Percentiles rank a stretch among this genome's conserved stretches.
Conservation (phyloP, 2,113 vertebrate genomes). For the Mesembrinibis cayennensis region DNA sequence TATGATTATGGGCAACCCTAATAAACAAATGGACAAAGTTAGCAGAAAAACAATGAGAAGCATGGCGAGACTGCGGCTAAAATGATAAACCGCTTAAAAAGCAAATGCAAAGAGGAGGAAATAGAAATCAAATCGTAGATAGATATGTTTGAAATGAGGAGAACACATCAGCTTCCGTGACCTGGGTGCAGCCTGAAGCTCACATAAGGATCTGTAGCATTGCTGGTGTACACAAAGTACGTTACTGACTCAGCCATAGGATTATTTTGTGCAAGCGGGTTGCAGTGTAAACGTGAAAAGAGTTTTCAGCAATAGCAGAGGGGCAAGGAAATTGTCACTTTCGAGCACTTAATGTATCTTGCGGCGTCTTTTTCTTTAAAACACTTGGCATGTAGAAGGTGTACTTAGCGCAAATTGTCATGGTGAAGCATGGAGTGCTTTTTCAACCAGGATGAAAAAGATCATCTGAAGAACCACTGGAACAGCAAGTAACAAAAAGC, state of each 20-base stretch:
- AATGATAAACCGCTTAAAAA: slow-evolving; percentile 19
- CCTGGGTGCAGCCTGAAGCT: slow-evolving; percentile 11
- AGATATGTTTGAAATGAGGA: slow-evolving; percentile 41
- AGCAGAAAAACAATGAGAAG: slow-evolving; percentile 11
- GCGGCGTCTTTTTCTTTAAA: background rate
- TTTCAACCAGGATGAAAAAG: background rate
- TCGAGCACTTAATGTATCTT: background rate
- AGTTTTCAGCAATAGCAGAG: slow-evolving; percentile 8
- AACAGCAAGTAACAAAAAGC: background rate
- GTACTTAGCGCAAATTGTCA: background rate
- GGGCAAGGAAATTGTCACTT: background rate
- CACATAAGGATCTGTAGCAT: background rate
- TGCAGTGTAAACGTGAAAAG: background rate
- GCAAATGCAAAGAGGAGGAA: background rate
- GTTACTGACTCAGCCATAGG: background rate
- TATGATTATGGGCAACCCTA: background rate
- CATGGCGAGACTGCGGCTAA: background rate
- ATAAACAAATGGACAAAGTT: slow-evolving; percentile 24
- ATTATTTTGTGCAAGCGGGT: background rate
- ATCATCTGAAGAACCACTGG: background rate
- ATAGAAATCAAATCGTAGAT: slow-evolving; percentile 30
- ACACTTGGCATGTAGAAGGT: background rate
- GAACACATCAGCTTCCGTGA: slow-evolving; percentile 1
- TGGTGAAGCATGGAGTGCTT: background rate
- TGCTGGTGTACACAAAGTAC: slow-evolving; percentile 16